Percentiles rank a stretch among this genome's conserved stretches.
These are phyloP conservation scores for Muschampia staudingeri DNA, from an alignment of 2,888 invertebrate species.

Conservation along the genomic window DNA sequence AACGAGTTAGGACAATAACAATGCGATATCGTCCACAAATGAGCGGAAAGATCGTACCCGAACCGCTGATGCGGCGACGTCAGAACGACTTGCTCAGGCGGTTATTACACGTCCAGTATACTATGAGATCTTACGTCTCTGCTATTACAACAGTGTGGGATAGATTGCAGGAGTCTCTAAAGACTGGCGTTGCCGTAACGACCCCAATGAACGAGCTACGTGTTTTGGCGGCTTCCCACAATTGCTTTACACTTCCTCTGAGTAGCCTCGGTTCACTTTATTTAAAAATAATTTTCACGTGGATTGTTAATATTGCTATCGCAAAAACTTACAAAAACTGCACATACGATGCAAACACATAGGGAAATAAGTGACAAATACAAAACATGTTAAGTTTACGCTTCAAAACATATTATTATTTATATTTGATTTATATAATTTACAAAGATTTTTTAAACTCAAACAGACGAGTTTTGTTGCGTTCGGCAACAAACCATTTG, in stretches of 20 bases:
- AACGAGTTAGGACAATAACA: constrained; percentile 70
- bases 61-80: constrained; percentile 87
- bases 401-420: no score
- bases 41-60: constrained; percentile 78
- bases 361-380: no score
- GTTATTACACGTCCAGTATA: constrained; percentile 80
- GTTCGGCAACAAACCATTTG: no score
- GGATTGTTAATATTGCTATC: background rate
- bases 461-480: no score
- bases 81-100: constrained; percentile 83
- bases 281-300: constrained; percentile 55
- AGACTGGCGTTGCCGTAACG: constrained; percentile 79
- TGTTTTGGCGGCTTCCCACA: constrained; percentile 87
- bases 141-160: constrained; percentile 58
- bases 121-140: constrained; percentile 73
- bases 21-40: constrained; percentile 80
- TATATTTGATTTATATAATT: no score
- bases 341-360: background rate
- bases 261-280: constrained; percentile 65
- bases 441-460: no score
- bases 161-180: constrained; percentile 72
- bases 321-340: background rate
- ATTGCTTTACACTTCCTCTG: constrained; percentile 81
- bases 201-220: constrained; percentile 86
- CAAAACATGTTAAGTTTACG: no score